Evolutionary conservation across 2,113 vertebrate species (phyloP), one percentile per base, ranked within the genome.

Genomic region (Calyptomena viridis): DNA sequence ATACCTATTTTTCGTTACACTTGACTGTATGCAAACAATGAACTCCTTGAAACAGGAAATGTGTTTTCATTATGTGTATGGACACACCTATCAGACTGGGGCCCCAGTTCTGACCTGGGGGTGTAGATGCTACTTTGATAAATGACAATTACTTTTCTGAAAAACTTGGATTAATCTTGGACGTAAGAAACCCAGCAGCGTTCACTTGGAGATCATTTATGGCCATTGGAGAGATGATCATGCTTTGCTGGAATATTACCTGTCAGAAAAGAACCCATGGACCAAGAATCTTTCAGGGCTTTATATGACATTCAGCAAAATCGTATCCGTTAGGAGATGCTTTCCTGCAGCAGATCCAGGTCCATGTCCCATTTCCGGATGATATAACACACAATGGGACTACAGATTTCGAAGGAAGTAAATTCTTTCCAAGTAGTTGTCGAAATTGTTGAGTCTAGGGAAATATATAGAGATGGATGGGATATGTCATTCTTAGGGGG

Each of bases 321-420:
- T 91, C 92, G 63, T 79, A 93, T 96, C 93, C 44, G 13, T 79
- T 91, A 80, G 77, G 93, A 93, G 86, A 96, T 47, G 72, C 49
- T 96, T 94, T 95, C 95, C 78, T 96, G 92, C 90, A 93, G 78
- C 87, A 77, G 84, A 89, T 94, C 87, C 85, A 95, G 87, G 71
- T 90, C 83, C 33, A 0, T 73, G 60, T 94, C 90, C 93, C 79
- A 33, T 96, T 96, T 97, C 95, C 66, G 66, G 78, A 66, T 91
- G 59, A 94, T 30, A 53, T 78, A 95, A 73, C 82, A 71, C 92
- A 79, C 95, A 95, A 8, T 79, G 96, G 95, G 95, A 96, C 84
- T 84, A 89, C 94, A 95, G 91, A 93, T 97, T 97, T 95, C 81
- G 75, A 83, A 95, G 77, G 91, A 96, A 95, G 93, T 95, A 97